A percentile compares a stretch with the other conserved stretches of the same genome.
These are phyloP conservation scores for Brachionus manjavacas DNA, from an alignment of 1,140 invertebrate genomes.

Conservation along the genomic window DNA sequence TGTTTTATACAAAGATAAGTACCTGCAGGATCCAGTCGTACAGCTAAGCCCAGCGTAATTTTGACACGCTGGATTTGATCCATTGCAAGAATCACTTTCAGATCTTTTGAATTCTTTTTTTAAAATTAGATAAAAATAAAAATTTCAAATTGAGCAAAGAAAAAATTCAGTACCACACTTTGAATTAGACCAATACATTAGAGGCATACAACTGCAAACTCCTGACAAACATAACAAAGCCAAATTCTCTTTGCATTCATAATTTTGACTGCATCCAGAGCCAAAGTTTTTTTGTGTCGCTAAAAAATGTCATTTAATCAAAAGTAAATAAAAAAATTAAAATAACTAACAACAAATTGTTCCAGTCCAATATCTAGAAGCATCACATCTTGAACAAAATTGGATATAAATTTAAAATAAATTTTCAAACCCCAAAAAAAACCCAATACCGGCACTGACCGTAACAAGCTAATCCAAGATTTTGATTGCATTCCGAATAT, in stretches of 20 bases:
- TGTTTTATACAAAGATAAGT: not conserved
- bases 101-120: not conserved
- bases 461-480: not conserved
- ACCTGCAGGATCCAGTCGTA: not conserved
- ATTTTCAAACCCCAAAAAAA: not conserved
- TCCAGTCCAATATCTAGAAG: not conserved
- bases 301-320: too few species aligned
- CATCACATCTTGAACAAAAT: not conserved
- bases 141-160: not conserved
- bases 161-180: not conserved
- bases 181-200: constrained; percentile 22
- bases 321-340: not conserved
- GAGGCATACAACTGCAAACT: not conserved
- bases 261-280: not conserved
- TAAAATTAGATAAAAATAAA: not conserved
- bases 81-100: not conserved
- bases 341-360: not conserved
- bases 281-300: not conserved
- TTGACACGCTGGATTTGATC: not conserved
- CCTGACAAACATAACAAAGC: not conserved
- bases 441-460: not conserved
- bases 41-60: constrained; percentile 16
- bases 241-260: constrained; percentile 15
- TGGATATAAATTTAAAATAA: not conserved
- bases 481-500: not conserved